Evolutionary conservation across 2,113 vertebrate genomes (phyloP), one percentile per base, ranked within the genome.

Genomic region (Uria lomvia): DNA sequence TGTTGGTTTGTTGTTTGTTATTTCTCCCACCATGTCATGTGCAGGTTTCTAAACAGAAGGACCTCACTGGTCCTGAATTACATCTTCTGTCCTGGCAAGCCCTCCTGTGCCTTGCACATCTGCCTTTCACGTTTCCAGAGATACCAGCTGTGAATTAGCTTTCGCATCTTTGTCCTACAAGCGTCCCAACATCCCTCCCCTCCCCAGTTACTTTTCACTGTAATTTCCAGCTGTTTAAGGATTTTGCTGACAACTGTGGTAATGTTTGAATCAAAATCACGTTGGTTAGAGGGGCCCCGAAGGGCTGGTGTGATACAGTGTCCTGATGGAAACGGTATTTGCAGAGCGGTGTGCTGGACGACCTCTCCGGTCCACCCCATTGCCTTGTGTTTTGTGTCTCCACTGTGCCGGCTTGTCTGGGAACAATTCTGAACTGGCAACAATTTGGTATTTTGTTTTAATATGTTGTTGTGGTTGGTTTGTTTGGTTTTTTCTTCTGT

Each of bases 81-180:
- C n/a, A 40, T 8, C 43, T 76, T 90, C 49, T 67, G n/a, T 78
- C 11, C 80, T 63, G 59, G 55, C 43, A 76, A 76, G 43, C 19
- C 66, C 67, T 85, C n/a, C 47, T 75, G 32, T 86, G 71, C 42
- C 59, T 86, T 86, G 45, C 68, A 94, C 89, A 67, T 92, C 93
- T 96, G 91, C 76, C 65, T 94, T 92, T 94, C 45, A 29, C 83
- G 63, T 96, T 97, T 88, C 68, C 91, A 89, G 67, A 74, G 76
- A 91, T 89, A 86, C 50, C 83, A 92, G 79, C 75, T 97, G 94
- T 84, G 76, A 95, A 92, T 92, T 89, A 94, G 73, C 79, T 95
- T 94, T 74, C 55, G 71, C 34, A 8, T 56, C 70, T 59, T 83
- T 71, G 40, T 81, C 47, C 55, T 77, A 27, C n/a, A 66, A 80